These are phyloP conservation scores for Magallana gigas DNA, from an alignment of 1,140 invertebrate species.

Conservation along the genomic window DNA sequence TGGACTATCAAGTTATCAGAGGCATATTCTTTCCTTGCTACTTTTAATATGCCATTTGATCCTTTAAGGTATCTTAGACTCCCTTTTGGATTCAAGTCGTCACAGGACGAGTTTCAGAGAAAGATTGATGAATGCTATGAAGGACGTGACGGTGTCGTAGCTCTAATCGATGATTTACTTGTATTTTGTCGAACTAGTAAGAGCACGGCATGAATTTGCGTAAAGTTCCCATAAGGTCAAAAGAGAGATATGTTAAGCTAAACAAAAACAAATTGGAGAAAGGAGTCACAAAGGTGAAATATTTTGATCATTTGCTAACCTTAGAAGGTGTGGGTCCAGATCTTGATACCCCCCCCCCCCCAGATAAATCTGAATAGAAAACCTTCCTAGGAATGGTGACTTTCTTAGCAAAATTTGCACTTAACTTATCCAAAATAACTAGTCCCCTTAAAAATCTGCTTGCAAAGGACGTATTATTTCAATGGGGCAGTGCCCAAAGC, in stretches of 20 bases:
- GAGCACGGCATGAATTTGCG: slow-evolving; percentile 74
- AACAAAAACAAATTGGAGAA: slow-evolving; percentile 55
- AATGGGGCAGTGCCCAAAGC: neutral
- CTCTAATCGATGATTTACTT: slow-evolving; percentile 78
- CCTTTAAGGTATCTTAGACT: slow-evolving; percentile 74
- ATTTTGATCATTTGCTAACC: slow-evolving; percentile 75
- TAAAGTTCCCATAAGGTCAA: slow-evolving; percentile 72
- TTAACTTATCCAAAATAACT: no score
- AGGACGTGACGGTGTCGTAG: slow-evolving; percentile 66
- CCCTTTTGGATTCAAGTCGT: slow-evolving; percentile 77
- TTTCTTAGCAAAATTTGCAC: no score
- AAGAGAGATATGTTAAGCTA: slow-evolving; percentile 37
- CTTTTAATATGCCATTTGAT: no score
- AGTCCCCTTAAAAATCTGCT: no score
- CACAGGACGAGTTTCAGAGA: slow-evolving; percentile 55
- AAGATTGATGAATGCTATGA: slow-evolving; percentile 71
- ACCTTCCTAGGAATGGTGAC: no score
- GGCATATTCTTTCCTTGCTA: no score
- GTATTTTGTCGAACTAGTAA: slow-evolving; percentile 65
- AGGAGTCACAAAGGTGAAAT: no score
- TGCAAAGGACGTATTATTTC: no score
- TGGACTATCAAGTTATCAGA: no score
- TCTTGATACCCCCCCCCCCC: no score
- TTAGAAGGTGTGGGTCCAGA: slow-evolving; percentile 8
- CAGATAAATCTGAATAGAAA: no score